A percentile compares a stretch with the other conserved stretches of the same genome.
phyloP scores from a whole-genome alignment of 2,797 vertebrate species.

The Sparidentex hasta region DNA sequence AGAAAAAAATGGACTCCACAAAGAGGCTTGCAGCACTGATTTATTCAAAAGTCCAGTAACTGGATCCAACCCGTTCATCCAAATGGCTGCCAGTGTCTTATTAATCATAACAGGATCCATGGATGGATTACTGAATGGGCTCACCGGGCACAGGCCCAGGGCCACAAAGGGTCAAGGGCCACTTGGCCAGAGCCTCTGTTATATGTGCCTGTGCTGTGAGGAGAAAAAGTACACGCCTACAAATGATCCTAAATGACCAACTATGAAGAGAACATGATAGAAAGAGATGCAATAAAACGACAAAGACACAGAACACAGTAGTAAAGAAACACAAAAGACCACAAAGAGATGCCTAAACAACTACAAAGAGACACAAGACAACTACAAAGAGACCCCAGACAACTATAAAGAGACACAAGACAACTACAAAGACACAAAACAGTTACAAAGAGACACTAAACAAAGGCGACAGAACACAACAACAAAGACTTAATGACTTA shows the following conservation, averaged over 20 bases:
- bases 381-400: neutral
- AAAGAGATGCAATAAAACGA: neutral
- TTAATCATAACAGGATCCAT: slow-evolving; percentile 24
- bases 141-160: neutral
- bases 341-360: neutral
- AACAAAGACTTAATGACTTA: neutral
- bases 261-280: neutral
- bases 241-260: neutral
- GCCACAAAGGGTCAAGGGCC: neutral
- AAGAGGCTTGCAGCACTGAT: slow-evolving; percentile 42
- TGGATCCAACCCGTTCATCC: slow-evolving; percentile 6
- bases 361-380: neutral
- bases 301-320: neutral
- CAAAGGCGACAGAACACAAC: neutral
- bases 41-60: slow-evolving; percentile 15
- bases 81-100: slow-evolving; percentile 25
- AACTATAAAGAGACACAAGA: neutral
- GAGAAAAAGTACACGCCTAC: neutral
- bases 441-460: neutral
- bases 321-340: neutral
- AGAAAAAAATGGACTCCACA: slow-evolving; percentile 30
- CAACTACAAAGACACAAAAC: neutral
- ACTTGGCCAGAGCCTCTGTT: neutral
- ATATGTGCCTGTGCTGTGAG: neutral
- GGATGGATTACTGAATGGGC: slow-evolving; percentile 9